Conservation (phyloP, 1,140 invertebrate species). For the Gonatopus flavifemur region DNA sequence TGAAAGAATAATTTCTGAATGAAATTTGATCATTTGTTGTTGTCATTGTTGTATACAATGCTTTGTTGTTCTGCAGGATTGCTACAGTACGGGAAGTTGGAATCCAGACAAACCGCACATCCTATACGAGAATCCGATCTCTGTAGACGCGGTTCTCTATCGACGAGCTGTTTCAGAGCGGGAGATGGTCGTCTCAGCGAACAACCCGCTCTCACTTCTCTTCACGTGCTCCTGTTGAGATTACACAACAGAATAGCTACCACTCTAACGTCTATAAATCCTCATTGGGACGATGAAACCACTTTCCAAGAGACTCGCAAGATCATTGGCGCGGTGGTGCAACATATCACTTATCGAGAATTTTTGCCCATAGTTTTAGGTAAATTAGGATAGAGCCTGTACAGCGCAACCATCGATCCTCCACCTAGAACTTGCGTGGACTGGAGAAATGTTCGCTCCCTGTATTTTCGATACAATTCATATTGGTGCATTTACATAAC, state of each 20-base stretch:
- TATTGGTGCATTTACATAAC: too few relatives aligned
- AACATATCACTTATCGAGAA: constrained; percentile 88
- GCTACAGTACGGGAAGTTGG: constrained; percentile 68
- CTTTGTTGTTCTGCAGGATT: constrained; percentile 53
- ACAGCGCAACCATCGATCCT: too few relatives aligned
- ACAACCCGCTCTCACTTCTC: constrained; percentile 81
- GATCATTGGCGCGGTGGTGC: constrained; percentile 80
- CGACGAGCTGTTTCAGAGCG: constrained; percentile 69
- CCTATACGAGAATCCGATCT: constrained; percentile 60
- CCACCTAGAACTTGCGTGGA: too few relatives aligned
- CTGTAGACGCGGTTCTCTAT: constrained; percentile 68
- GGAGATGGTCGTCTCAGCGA: constrained; percentile 83
- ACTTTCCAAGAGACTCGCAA: constrained; percentile 84
- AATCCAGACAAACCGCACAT: constrained; percentile 60
- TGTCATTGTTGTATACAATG: background rate
- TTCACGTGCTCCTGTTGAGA: constrained; percentile 87
- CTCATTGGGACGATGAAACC: constrained; percentile 85
- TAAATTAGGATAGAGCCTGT: too few relatives aligned
- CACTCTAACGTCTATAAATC: constrained; percentile 75
- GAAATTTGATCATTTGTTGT: background rate
- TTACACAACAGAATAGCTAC: constrained; percentile 88
- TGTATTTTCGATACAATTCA: too few relatives aligned
- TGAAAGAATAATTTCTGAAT: constrained; percentile 25
- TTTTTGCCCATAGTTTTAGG: constrained; percentile 84
- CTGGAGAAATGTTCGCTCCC: too few relatives aligned